Evolutionary conservation across 2,888 invertebrate species (phyloP), one percentile per base, ranked within the genome.

Genomic region (Aporophyla lueneburgensis): DNA sequence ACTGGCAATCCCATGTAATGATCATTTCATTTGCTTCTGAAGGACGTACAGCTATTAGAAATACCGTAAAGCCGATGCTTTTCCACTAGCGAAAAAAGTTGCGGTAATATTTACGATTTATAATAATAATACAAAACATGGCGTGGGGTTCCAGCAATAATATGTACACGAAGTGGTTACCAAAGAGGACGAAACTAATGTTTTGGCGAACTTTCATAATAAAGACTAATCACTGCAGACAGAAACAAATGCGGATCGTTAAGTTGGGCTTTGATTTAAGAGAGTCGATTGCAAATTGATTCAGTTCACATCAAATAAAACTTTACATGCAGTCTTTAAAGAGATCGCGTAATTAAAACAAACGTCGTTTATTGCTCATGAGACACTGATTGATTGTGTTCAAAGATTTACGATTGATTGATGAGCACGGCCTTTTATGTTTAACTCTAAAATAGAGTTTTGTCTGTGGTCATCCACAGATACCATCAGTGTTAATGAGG

Each of bases 201-300:
- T 53, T 51, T 65, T 27, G 16, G 33, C 27, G 58, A 74, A 82
- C 58, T 61, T 54, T 53, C 62, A 43, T 49, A 49, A 59, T 59
- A 51, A 80, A 78, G 68, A 84, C 27, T 77, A 76, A 86, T 86
- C 40, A 62, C 56, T 43, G 19, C 66, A 56, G 68, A 70, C 68
- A 76, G 54, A 70, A 85, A 77, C 51, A 58, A 85, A 88, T 83
- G 61, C 24, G 49, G 70, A 73, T 83, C 79, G 87, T 87, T 83
- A 87, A 70, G 46, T 58, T 59, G 59, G 58, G 24, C 21, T 76
- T 78, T 66, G 67, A 77, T 78, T 72, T 75, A 77, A 87, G 59
- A 76, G 67, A 67, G 43, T 66, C 62, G 49, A 56, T 66, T 53
- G 63, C 80, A 71, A 88, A 86, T 85, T 88, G 78, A 86, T 84